Conservation (phyloP, 2,113 vertebrate species). For the Syrrhaptes paradoxus region DNA sequence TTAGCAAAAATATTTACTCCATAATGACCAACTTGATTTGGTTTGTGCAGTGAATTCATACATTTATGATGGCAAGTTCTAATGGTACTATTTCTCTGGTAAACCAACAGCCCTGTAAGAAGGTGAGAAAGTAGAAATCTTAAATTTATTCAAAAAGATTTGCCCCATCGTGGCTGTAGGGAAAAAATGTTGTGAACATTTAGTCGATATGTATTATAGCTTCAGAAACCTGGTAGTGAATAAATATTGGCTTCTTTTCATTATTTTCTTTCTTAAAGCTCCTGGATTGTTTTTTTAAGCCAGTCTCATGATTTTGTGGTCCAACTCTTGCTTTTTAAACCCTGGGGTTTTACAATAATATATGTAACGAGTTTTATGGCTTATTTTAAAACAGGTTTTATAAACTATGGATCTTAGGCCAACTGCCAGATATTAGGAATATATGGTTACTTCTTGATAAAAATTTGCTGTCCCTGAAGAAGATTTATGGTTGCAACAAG, state of each 20-base stretch:
- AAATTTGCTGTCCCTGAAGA: background rate
- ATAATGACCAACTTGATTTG: background rate
- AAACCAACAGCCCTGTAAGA: background rate
- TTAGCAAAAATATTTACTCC: background rate
- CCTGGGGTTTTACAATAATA: background rate
- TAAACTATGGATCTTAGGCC: background rate
- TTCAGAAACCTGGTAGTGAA: background rate
- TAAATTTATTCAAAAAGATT: background rate
- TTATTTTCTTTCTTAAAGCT: constrained; percentile 11
- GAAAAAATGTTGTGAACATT: background rate
- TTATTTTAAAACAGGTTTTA: constrained; percentile 15
- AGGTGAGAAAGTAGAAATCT: background rate
- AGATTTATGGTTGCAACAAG: background rate
- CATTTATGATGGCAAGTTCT: background rate
- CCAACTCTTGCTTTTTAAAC: background rate
- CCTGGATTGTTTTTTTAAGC: background rate
- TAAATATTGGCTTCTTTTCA: background rate
- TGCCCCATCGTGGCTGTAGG: background rate
- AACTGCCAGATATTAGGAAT: constrained; percentile 35
- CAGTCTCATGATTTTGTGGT: background rate
- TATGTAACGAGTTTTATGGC: background rate
- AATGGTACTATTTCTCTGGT: background rate
- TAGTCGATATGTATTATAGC: background rate
- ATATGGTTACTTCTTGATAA: constrained; percentile 22
- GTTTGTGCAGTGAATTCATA: background rate